phyloP scores from a whole-genome alignment of 1,140 invertebrate species.

The Drosophila chauvacae region DNA sequence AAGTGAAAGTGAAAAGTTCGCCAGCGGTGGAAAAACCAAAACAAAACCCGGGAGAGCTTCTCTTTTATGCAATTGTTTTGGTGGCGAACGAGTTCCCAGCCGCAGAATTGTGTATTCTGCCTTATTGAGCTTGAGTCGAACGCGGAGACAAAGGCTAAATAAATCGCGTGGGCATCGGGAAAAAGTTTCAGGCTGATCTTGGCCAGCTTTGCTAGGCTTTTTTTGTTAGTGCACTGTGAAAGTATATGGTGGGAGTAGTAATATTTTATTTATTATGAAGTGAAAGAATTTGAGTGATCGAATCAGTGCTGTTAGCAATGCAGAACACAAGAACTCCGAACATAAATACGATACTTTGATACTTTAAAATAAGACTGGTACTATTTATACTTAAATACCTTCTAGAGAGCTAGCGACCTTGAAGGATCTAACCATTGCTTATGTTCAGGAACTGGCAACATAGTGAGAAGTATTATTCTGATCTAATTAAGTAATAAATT shows the following conservation, averaged over 20 bases:
- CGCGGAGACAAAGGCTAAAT: slow-evolving; percentile 60
- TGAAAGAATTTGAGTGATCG: no score
- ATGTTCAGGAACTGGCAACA: neutral
- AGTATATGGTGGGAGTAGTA: neutral
- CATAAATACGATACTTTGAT: no score
- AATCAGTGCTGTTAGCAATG: neutral
- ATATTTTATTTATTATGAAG: no score
- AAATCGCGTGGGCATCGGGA: slow-evolving; percentile 59
- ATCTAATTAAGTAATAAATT: neutral
- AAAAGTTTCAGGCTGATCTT: slow-evolving; percentile 69
- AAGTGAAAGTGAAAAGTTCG: slow-evolving; percentile 78
- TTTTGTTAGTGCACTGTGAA: slow-evolving; percentile 23
- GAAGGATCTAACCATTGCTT: neutral
- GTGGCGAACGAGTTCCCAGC: slow-evolving; percentile 60
- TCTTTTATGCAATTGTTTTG: slow-evolving; percentile 76
- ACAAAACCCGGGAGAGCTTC: slow-evolving; percentile 32
- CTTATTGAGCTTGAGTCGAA: slow-evolving; percentile 40
- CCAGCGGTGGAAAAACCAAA: slow-evolving; percentile 30
- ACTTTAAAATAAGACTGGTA: no score
- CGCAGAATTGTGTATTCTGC: slow-evolving; percentile 68
- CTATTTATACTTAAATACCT: no score
- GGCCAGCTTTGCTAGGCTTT: slow-evolving; percentile 42
- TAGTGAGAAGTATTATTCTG: neutral
- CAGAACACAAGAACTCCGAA: neutral
- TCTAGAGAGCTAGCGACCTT: neutral